Conservation (phyloP, 2,113 vertebrate genomes). For the Hippotragus niger region DNA sequence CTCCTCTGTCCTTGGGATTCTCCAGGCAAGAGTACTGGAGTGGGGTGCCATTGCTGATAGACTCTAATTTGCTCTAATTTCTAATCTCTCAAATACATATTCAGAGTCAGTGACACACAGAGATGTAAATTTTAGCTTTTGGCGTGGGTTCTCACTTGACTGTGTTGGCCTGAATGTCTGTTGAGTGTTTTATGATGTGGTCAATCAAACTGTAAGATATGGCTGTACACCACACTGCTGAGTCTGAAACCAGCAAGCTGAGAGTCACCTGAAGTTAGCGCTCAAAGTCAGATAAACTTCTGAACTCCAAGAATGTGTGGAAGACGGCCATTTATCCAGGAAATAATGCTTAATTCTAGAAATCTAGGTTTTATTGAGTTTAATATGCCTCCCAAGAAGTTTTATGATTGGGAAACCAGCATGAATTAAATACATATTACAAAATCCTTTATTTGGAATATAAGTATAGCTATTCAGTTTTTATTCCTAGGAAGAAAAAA, state of each 20-base stretch:
- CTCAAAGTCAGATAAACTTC: constrained; percentile 28
- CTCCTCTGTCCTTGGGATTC: no score
- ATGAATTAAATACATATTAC: constrained; percentile 25
- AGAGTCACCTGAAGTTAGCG: constrained; percentile 7
- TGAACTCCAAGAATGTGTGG: not conserved
- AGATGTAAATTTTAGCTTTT: constrained; percentile 72
- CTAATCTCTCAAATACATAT: constrained; percentile 49
- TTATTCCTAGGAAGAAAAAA: constrained; percentile 42
- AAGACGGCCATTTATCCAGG: not conserved
- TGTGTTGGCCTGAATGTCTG: constrained; percentile 42
- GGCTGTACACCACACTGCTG: not conserved
- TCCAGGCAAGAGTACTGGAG: no score
- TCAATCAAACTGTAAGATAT: constrained; percentile 23
- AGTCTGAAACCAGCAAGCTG: not conserved
- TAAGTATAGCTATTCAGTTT: not conserved
- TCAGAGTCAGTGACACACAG: constrained; percentile 67
- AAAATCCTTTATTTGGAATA: not conserved
- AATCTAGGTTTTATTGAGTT: constrained; percentile 20
- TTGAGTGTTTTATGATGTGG: constrained; percentile 46
- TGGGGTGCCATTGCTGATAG: not conserved
- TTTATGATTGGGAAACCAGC: constrained; percentile 56
- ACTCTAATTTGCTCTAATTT: constrained; percentile 46
- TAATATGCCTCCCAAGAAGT: constrained; percentile 49
- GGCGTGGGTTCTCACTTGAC: constrained; percentile 20
- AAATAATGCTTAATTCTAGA: constrained; percentile 31